Evolutionary conservation across 2,113 vertebrate genomes (phyloP).

Genomic region (Toxotes jaculatrix): DNA sequence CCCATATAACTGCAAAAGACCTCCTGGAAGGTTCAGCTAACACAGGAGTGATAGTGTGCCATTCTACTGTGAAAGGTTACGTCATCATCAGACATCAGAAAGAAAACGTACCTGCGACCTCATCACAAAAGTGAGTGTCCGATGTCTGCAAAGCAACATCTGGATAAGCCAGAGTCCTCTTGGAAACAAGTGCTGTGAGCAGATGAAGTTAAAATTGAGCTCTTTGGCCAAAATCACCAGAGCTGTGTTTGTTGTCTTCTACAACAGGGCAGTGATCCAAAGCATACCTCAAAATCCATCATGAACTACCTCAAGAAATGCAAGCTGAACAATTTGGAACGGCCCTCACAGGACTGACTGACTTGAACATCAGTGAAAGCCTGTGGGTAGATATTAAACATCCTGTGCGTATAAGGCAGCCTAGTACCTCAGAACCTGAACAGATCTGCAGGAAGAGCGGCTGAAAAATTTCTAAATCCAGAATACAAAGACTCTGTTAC

Average conservation of each 20-base stretch:
- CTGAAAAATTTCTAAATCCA: no score
- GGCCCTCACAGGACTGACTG: background rate
- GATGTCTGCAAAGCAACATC: background rate
- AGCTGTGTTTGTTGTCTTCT: background rate
- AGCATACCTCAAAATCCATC: conserved; percentile 5
- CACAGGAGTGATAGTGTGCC: background rate
- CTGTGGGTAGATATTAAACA: background rate
- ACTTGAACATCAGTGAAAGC: no score
- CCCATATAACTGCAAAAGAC: background rate
- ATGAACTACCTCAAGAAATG: background rate
- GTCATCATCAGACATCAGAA: background rate
- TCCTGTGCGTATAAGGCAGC: background rate
- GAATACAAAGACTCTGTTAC: no score
- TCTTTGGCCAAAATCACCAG: background rate
- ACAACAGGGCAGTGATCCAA: background rate
- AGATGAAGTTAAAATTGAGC: background rate
- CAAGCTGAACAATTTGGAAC: background rate
- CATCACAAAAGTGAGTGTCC: background rate
- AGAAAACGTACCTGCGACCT: background rate
- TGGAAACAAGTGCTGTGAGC: background rate
- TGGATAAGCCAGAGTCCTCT: conserved; percentile 7
- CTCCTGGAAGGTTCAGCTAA: background rate
- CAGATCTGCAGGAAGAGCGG: background rate
- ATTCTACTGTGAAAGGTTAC: background rate
- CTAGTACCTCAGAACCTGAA: no score